Evolutionary conservation across 92 coral and sea anemone species (phyloP).

Genomic region (Galaxea fascicularis): DNA sequence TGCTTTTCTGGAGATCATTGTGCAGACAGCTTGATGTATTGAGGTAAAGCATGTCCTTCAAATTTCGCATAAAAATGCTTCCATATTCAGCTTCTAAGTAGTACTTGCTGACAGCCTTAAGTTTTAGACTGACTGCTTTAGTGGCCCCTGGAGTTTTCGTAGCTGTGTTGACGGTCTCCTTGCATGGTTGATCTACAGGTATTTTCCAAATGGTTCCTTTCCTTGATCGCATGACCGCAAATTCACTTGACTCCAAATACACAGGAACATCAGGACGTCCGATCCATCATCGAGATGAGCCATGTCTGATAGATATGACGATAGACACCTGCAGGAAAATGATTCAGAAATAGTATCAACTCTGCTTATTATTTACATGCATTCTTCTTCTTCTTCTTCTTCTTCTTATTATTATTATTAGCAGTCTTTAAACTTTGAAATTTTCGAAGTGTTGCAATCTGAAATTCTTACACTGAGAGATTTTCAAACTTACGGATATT

Average conservation of each 20-base stretch:
- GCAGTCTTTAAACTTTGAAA: not conserved
- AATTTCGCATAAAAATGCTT: no score
- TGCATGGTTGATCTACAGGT: slow-evolving; percentile 43
- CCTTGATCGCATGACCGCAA: slow-evolving; percentile 18
- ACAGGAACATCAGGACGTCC: no score
- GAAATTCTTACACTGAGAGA: not conserved
- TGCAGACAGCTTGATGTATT: no score
- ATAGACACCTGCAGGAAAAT: slow-evolving; percentile 24
- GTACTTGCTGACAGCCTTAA: not conserved
- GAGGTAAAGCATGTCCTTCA: no score
- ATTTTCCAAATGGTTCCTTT: slow-evolving; percentile 36
- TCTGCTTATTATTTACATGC: no score
- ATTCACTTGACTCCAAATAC: slow-evolving; percentile 16
- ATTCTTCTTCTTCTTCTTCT: no score
- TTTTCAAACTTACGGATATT: not conserved
- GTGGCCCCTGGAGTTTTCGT: slow-evolving; percentile 48
- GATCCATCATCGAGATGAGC: slow-evolving; percentile 24
- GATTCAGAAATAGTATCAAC: not conserved
- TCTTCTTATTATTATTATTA: not conserved
- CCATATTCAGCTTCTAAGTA: no score
- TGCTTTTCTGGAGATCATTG: slow-evolving; percentile 30
- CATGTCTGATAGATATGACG: slow-evolving; percentile 17
- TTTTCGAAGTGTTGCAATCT: not conserved
- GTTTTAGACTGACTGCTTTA: slow-evolving; percentile 46
- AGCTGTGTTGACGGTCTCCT: slow-evolving; percentile 52